Evolutionary conservation across 2,113 vertebrate species (phyloP).

Genomic region (Dipodomys stephensi): DNA sequence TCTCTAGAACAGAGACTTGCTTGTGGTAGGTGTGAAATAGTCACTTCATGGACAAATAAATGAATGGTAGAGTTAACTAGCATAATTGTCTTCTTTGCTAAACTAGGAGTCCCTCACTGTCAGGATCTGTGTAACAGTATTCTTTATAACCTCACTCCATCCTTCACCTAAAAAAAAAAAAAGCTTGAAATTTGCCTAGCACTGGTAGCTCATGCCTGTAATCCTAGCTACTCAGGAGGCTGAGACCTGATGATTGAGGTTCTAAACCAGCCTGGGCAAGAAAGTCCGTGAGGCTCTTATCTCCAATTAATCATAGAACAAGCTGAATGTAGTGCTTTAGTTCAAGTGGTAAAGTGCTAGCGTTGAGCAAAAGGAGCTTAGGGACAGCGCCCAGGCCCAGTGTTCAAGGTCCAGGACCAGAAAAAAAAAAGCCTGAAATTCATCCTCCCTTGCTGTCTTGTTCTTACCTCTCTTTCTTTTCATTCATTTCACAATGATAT

Average conservation of each 20-base stretch:
- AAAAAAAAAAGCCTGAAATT: neutral
- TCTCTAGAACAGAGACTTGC: neutral
- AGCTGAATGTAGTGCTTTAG: too few relatives aligned
- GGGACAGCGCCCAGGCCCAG: too few relatives aligned
- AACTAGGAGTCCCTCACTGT: neutral
- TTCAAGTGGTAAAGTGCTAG: too few relatives aligned
- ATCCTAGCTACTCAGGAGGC: too few relatives aligned
- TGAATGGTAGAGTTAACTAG: neutral
- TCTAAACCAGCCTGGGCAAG: too few relatives aligned
- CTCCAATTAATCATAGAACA: too few relatives aligned
- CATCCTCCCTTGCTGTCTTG: neutral
- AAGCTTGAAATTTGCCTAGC: too few relatives aligned
- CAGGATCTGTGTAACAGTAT: neutral
- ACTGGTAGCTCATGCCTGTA: too few relatives aligned
- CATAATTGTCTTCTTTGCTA: neutral
- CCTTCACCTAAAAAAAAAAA: neutral
- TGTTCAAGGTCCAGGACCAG: too few relatives aligned
- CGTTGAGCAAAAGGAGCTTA: too few relatives aligned
- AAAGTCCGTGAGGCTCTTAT: too few relatives aligned
- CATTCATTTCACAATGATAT: neutral
- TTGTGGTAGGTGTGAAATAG: neutral
- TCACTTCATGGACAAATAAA: neutral
- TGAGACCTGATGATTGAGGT: too few relatives aligned
- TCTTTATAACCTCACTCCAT: neutral
- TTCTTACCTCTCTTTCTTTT: neutral